These are phyloP conservation scores for Neotoma lepida DNA, from an alignment of 2,113 vertebrate genomes.

Conservation along the genomic window DNA sequence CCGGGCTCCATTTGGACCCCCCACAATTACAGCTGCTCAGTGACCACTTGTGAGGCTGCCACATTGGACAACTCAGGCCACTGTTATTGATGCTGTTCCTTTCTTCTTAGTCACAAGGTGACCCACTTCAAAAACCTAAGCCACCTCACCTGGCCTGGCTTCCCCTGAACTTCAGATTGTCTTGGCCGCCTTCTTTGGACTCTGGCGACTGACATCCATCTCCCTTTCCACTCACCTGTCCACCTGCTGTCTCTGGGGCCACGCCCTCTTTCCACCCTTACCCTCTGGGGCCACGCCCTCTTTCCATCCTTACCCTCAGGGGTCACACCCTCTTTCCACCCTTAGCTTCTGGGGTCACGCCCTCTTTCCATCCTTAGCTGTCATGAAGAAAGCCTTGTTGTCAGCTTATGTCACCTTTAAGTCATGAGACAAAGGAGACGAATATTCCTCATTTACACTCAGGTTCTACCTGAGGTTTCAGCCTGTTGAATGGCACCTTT, in stretches of 20 bases:
- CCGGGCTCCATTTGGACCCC: rapidly evolving
- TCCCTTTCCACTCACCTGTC: not conserved
- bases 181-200: no score
- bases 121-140: not conserved
- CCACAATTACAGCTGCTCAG: not conserved
- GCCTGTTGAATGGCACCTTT: slow-evolving; percentile 81
- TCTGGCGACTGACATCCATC: not conserved
- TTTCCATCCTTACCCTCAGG: not conserved
- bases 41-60: rapidly evolving
- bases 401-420: slow-evolving; percentile 2
- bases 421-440: slow-evolving; percentile 67
- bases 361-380: not conserved
- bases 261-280: not conserved
- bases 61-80: not conserved
- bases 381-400: no score
- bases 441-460: slow-evolving; percentile 71
- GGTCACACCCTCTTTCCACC: no score
- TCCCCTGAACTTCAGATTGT: not conserved
- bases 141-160: not conserved
- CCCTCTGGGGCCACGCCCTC: no score
- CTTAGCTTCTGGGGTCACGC: not conserved
- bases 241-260: not conserved
- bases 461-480: slow-evolving; percentile 27
- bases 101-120: slow-evolving; percentile 29
- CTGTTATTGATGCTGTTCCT: not conserved